Evolutionary conservation across 2,797 vertebrate species (phyloP), one percentile per base, ranked within the genome.

Genomic region (Triplophysa bombifrons): DNA sequence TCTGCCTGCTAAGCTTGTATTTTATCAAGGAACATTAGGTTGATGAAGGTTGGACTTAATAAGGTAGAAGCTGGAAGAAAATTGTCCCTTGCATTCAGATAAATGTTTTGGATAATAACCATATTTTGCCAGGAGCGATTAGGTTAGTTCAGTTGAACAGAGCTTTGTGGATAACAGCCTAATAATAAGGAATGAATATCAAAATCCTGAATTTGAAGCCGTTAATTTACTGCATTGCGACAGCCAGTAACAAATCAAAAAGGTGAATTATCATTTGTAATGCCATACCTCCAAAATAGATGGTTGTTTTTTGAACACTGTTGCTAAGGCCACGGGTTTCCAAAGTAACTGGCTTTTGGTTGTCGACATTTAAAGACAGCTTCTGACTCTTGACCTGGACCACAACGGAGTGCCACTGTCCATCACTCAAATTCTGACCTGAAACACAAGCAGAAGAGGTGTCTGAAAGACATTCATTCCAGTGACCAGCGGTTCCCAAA

Each of bases 341-440:
- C 74, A 81, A 71, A 22, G 55, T 20, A 17, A 64, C 58, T 6
- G 82, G 64, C 6, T 74, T 81, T 69, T 84, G 84, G 73, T 67
- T 84, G 82, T 86, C 78, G 2, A 85, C 72, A 0, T 74, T 81
- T 55, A 86, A 63, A 46, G 22, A 81, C 48, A 82, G 46, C 41
- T 72, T 81, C 58, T 81, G 48, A 58, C 50, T 60, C 30, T 86
- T 86, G 64, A 85, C 50, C 22, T 82, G 80, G 11, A 84, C 53
- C 0, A 22, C 55, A 56, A 84, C 14, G 1, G 80, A 79, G 44
- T 86, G 85, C 85, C 85, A 86, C 78, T 84, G 82, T 56, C 85
- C 85, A 64, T 84, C 84, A 72, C 75, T 82, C 48, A 86, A 50
- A 76, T 48, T 79, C 50, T 83, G 74, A 30, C 78, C 85, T 86